These are phyloP conservation scores for Scortum barcoo DNA, from an alignment of 2,113 vertebrate species.

Conservation along the genomic window DNA sequence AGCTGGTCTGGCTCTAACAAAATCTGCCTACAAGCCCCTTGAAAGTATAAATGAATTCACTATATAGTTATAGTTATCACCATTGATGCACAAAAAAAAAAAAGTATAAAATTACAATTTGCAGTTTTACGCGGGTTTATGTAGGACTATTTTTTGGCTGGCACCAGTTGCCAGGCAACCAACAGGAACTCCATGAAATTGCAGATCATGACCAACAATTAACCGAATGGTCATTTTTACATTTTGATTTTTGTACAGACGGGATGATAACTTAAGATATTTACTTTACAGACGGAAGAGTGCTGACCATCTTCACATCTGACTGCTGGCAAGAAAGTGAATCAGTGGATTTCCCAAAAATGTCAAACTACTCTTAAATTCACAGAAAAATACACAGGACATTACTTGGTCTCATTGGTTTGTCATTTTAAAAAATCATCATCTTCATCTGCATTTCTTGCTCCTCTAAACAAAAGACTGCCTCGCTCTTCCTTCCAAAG, in stretches of 20 bases:
- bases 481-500: slow-evolving; percentile 13
- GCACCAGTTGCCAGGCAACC: background rate
- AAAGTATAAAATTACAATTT: background rate
- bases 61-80: too few species aligned
- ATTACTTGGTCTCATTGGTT: background rate
- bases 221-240: background rate
- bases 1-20: too few species aligned
- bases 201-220: background rate
- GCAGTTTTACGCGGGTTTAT: background rate
- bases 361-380: background rate
- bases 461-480: background rate
- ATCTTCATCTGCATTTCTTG: background rate
- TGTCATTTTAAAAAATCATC: background rate
- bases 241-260: background rate
- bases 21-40: background rate
- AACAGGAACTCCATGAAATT: background rate
- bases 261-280: background rate
- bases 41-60: too few species aligned
- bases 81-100: background rate
- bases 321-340: background rate
- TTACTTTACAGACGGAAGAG: background rate
- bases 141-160: background rate
- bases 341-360: background rate
- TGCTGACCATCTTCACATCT: background rate
- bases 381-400: background rate